phyloP scores from a whole-genome alignment of 2,797 vertebrate genomes.

The Florisuga fusca region DNA sequence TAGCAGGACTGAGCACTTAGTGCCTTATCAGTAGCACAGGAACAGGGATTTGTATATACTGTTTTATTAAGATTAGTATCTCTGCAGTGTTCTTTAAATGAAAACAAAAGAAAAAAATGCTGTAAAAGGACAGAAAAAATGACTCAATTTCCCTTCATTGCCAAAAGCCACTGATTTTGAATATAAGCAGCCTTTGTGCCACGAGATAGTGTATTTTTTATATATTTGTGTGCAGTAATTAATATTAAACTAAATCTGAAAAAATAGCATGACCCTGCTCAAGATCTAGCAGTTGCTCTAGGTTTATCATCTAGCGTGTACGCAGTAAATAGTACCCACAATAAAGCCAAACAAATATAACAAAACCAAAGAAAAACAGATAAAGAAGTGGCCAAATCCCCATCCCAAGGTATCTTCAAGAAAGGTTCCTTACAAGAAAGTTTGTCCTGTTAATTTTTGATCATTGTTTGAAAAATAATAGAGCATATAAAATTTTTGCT shows the following conservation, averaged over 20 bases:
- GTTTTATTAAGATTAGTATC: conserved; percentile 59
- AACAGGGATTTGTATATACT: conserved; percentile 52
- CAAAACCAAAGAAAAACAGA: neutral
- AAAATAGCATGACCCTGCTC: neutral
- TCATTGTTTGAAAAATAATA: conserved; percentile 23
- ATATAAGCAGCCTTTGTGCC: conserved; percentile 31
- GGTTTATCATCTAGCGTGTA: neutral
- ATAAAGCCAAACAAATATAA: neutral
- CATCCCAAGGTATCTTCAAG: neutral
- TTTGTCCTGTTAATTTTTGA: conserved; percentile 23
- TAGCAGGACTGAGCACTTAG: neutral
- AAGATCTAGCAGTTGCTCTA: neutral
- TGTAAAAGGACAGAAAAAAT: conserved; percentile 51
- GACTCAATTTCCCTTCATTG: conserved; percentile 27
- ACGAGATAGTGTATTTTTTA: neutral
- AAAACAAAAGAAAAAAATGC: conserved; percentile 54
- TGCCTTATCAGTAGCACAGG: conserved; percentile 36
- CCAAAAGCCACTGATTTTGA: conserved; percentile 44
- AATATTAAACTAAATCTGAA: neutral
- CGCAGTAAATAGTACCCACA: neutral
- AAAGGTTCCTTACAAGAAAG: neutral
- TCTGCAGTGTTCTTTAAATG: neutral
- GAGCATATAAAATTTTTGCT: neutral
- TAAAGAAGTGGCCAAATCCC: neutral
- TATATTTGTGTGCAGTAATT: neutral